Conservation (phyloP, 2,113 vertebrate species). For the Tautogolabrus adspersus region DNA sequence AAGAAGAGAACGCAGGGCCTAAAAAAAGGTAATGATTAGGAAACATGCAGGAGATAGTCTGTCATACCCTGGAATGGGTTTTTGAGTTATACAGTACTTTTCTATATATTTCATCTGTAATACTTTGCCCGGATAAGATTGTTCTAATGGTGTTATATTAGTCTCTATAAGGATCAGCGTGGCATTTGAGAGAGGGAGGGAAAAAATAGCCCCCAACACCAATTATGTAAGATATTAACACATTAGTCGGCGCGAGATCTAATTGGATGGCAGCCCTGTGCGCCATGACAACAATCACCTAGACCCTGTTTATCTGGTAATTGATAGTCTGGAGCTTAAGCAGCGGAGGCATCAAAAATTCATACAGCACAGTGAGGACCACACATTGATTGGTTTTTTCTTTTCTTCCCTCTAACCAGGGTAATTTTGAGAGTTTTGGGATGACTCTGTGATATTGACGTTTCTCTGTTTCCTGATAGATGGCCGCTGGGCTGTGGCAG, state of each 20-base stretch:
- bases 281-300: constrained; percentile 84
- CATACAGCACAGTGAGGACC: constrained; percentile 67
- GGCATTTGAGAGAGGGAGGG: constrained; percentile 74
- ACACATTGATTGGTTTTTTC: constrained; percentile 80
- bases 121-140: constrained; percentile 69
- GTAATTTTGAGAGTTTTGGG: constrained; percentile 77
- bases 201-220: constrained; percentile 79
- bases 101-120: constrained; percentile 73
- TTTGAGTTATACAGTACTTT: constrained; percentile 63
- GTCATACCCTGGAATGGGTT: constrained; percentile 54
- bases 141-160: constrained; percentile 73
- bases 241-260: constrained; percentile 77
- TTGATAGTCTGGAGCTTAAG: constrained; percentile 81
- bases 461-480: constrained; percentile 78
- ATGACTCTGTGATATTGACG: constrained; percentile 72
- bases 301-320: constrained; percentile 82
- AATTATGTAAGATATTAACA: constrained; percentile 84
- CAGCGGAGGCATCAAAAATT: constrained; percentile 80
- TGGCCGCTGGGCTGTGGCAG: constrained; percentile 70
- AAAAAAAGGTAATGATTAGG: constrained; percentile 57
- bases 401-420: constrained; percentile 75
- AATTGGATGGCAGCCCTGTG: constrained; percentile 80
- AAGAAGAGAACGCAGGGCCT: constrained; percentile 34
- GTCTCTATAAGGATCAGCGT: constrained; percentile 72
- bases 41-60: constrained; percentile 62